phyloP scores from a whole-genome alignment of 2,888 invertebrate species.

The Drosophila parthenogenetica region DNA sequence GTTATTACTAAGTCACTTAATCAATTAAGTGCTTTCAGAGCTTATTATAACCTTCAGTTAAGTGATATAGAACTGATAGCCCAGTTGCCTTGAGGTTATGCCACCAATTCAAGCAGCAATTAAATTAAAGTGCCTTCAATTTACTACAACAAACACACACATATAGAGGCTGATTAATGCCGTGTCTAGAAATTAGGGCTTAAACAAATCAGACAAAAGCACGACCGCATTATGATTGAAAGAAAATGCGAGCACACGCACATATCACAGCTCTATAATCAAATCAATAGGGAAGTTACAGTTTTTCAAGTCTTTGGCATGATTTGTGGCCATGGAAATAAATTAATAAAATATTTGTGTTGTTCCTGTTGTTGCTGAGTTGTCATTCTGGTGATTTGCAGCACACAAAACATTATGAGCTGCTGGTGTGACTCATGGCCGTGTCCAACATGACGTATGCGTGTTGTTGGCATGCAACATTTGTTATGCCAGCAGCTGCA shows the following conservation, averaged over 20 bases:
- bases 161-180: conserved; percentile 3
- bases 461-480: conserved; percentile 52
- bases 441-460: conserved; percentile 65
- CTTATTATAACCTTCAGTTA: not conserved
- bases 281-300: conserved; percentile 58
- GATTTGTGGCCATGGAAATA: conserved; percentile 54
- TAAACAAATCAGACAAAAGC: conserved; percentile 52
- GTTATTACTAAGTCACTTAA: conserved; percentile 7
- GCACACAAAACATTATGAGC: conserved; percentile 9
- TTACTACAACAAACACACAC: conserved; percentile 14
- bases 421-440: conserved; percentile 48
- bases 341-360: conserved; percentile 23
- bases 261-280: conserved; percentile 26
- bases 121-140: conserved; percentile 50
- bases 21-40: not conserved
- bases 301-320: conserved; percentile 32
- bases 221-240: conserved; percentile 31
- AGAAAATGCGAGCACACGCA: conserved; percentile 6
- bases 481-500: conserved; percentile 55
- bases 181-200: conserved; percentile 31
- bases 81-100: conserved; percentile 20
- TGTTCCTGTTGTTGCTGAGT: not conserved
- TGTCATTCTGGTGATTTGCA: conserved; percentile 25
- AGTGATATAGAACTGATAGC: conserved; percentile 9
- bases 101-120: conserved; percentile 56